These are phyloP conservation scores for Pantala flavescens DNA, from an alignment of 1,140 invertebrate genomes.

Conservation along the genomic window DNA sequence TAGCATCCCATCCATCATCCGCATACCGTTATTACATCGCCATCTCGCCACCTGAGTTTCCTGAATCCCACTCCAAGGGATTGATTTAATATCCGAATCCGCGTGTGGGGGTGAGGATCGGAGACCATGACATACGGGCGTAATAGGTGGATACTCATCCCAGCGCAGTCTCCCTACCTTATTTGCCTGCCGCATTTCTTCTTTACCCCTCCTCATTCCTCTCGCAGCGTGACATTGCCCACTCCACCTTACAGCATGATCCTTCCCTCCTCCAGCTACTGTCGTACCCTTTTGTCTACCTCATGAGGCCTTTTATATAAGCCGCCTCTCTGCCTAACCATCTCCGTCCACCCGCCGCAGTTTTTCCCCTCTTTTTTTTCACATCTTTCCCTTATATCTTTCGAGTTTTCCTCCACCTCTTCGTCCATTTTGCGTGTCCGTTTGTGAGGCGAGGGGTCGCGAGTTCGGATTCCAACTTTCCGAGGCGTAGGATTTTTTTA, in stretches of 20 bases:
- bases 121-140: neutral
- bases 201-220: neutral
- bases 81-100: neutral
- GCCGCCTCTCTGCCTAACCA: neutral
- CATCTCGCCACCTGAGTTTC: slow-evolving; percentile 1
- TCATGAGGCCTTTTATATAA: neutral
- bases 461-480: too few relatives aligned
- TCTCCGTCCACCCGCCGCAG: neutral
- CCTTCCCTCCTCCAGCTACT: neutral
- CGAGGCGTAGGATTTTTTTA: too few relatives aligned
- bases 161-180: neutral
- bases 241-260: neutral
- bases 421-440: neutral
- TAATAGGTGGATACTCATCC: neutral
- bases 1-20: neutral
- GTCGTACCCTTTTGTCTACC: slow-evolving; percentile 3
- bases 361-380: neutral
- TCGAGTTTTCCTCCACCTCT: neutral
- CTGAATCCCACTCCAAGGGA: neutral
- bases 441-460: too few relatives aligned
- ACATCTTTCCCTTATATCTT: neutral
- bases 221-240: neutral
- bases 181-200: neutral
- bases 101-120: too few relatives aligned
- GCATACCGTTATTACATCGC: neutral